Conservation (phyloP, 2,888 invertebrate species). For the Deroplatys truncata region DNA sequence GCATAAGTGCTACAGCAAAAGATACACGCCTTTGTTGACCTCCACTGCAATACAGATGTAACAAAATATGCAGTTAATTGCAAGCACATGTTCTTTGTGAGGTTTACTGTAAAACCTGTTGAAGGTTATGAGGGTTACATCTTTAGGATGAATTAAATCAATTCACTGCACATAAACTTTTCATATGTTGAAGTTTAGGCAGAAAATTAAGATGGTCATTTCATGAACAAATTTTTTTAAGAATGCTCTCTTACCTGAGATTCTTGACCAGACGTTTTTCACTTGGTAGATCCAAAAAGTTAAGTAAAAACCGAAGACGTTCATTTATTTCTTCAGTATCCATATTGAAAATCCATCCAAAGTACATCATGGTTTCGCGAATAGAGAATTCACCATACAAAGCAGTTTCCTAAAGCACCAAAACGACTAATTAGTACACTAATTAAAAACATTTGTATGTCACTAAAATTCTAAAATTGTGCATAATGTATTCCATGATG, state of each 20-base stretch:
- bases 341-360: slow-evolving; percentile 95
- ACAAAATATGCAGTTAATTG: neutral
- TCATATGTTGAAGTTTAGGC: too few relatives aligned
- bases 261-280: slow-evolving; percentile 76
- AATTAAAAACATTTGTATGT: too few relatives aligned
- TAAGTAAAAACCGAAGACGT: slow-evolving; percentile 77
- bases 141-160: too few relatives aligned
- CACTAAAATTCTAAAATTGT: neutral
- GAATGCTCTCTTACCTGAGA: slow-evolving; percentile 54
- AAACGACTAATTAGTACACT: neutral
- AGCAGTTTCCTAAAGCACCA: slow-evolving; percentile 69
- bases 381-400: slow-evolving; percentile 90
- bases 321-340: slow-evolving; percentile 73
- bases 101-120: too few relatives aligned
- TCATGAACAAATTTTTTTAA: neutral
- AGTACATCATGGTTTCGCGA: slow-evolving; percentile 92
- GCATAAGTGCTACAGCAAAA: slow-evolving; percentile 87
- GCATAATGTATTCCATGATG: neutral
- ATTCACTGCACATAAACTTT: too few relatives aligned
- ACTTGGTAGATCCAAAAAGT: slow-evolving; percentile 86
- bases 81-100: too few relatives aligned
- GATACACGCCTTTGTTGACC: slow-evolving; percentile 89
- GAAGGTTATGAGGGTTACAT: too few relatives aligned
- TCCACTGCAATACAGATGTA: slow-evolving; percentile 56
- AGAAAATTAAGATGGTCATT: too few relatives aligned